Evolutionary conservation across 2,797 vertebrate species (phyloP).

Genomic region (Cuculus canorus): DNA sequence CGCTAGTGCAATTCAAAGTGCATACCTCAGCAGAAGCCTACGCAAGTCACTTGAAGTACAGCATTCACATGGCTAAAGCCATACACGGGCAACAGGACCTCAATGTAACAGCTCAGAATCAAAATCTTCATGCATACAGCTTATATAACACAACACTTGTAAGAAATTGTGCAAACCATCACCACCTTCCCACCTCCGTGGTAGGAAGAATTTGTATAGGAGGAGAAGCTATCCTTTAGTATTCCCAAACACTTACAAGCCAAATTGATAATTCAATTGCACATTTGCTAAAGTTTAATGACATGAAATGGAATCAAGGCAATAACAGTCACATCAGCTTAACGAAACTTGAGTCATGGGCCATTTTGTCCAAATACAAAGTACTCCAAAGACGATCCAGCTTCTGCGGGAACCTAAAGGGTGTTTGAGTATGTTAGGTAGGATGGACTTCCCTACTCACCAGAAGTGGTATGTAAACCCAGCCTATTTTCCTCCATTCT

Average conservation of each 20-base stretch:
- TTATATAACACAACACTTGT: not conserved
- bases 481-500: not conserved
- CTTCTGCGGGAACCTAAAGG: not conserved
- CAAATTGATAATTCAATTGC: slow-evolving; percentile 42
- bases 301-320: slow-evolving; percentile 52
- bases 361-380: slow-evolving; percentile 14
- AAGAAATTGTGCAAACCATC: slow-evolving; percentile 19
- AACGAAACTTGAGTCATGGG: slow-evolving; percentile 29
- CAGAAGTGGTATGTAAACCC: not conserved
- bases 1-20: not conserved
- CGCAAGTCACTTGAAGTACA: not conserved
- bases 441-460: not conserved
- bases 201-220: not conserved
- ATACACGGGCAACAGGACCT: not conserved
- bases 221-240: not conserved
- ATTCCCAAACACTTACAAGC: slow-evolving; percentile 38
- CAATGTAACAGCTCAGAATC: not conserved
- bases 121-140: not conserved
- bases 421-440: not conserved
- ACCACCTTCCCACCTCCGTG: not conserved
- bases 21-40: not conserved
- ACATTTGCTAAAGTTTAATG: slow-evolving; percentile 70
- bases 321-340: slow-evolving; percentile 30
- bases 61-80: not conserved
- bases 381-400: not conserved